phyloP scores from a whole-genome alignment of 2,888 invertebrate species.

The Drosophila lutescens region DNA sequence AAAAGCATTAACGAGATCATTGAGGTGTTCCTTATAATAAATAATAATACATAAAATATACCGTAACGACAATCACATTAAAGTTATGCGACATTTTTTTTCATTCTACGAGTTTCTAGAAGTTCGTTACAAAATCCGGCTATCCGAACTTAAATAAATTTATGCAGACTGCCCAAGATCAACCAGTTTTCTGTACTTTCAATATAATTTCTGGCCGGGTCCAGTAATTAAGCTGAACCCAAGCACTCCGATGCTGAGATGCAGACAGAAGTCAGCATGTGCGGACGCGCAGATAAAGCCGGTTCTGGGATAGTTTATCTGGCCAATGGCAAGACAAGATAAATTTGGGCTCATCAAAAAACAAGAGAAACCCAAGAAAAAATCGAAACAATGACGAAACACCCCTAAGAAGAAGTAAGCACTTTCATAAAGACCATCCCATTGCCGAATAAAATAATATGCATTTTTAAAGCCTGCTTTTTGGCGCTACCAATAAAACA shows the following conservation, averaged over 20 bases:
- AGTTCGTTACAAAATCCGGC: constrained; percentile 48
- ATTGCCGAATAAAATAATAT: constrained; percentile 1
- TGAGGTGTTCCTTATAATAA: too few relatives aligned
- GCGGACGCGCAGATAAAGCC: constrained; percentile 1
- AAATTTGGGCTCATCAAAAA: constrained; percentile 14
- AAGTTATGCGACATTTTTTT: too few relatives aligned
- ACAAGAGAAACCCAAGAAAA: constrained; percentile 11
- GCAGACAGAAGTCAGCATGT: constrained; percentile 68
- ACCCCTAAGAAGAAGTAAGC: constrained; percentile 28
- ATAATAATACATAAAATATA: too few relatives aligned
- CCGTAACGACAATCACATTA: too few relatives aligned
- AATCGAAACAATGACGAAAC: constrained; percentile 28
- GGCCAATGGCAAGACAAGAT: constrained; percentile 59
- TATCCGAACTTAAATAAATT: constrained; percentile 11
- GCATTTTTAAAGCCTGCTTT: constrained; percentile 16
- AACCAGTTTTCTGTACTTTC: constrained; percentile 51
- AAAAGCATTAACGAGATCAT: too few relatives aligned
- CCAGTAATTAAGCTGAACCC: constrained; percentile 63
- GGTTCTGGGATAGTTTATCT: constrained; percentile 53
- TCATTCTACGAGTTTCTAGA: not conserved
- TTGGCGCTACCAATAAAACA: not conserved
- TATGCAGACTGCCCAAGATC: constrained; percentile 24
- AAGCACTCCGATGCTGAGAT: constrained; percentile 47
- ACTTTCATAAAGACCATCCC: constrained; percentile 24
- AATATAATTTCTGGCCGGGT: constrained; percentile 13